Conservation (phyloP, 2,113 vertebrate species). For the Phasianus colchicus region DNA sequence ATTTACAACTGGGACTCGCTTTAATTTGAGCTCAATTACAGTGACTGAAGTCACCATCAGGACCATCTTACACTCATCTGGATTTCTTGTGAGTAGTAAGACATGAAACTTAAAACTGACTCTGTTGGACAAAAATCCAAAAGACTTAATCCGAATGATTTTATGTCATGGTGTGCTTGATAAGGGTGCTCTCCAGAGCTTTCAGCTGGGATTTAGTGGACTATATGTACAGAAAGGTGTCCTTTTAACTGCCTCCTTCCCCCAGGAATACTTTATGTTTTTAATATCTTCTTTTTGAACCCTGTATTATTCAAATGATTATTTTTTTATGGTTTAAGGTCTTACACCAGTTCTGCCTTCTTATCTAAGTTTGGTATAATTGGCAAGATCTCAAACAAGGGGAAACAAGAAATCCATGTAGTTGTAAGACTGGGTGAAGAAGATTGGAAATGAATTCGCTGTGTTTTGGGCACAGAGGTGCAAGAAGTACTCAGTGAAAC, state of each 20-base stretch:
- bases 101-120: background rate
- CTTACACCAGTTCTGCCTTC: background rate
- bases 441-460: too few species aligned
- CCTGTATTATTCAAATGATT: background rate
- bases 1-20: constrained; percentile 25
- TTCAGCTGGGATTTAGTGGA: background rate
- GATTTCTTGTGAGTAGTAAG: background rate
- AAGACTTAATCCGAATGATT: background rate
- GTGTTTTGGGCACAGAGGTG: rapidly evolving
- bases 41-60: background rate
- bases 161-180: background rate
- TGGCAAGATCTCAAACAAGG: background rate
- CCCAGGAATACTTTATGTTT: background rate
- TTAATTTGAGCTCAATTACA: constrained; percentile 26
- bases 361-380: background rate
- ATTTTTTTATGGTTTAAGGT: background rate
- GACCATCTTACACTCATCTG: background rate
- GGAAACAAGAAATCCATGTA: background rate
- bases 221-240: background rate
- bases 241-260: background rate
- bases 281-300: background rate
- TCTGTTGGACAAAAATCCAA: background rate
- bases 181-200: background rate
- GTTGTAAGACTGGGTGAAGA: background rate
- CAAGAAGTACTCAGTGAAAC: background rate